A percentile compares a stretch with the other conserved stretches of the same genome.
These are phyloP conservation scores for Porites lutea DNA, from an alignment of 64 coral and sea anemone species.

Conservation along the genomic window DNA sequence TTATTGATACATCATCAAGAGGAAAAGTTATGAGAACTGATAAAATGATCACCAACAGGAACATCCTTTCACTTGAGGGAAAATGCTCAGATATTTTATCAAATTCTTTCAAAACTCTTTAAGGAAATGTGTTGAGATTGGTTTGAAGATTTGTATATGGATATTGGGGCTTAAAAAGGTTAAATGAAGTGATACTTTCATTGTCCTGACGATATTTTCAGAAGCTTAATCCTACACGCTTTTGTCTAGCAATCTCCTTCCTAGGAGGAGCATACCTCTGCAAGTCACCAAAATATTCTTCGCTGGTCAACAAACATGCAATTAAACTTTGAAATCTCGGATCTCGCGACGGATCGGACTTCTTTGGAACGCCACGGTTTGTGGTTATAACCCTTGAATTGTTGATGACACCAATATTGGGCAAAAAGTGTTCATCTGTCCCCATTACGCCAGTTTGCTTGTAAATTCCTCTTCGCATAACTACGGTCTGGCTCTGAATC, in stretches of 20 bases:
- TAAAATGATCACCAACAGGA: too few species aligned
- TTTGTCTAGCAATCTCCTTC: background rate
- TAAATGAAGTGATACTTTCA: background rate
- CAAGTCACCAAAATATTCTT: constrained; percentile 35
- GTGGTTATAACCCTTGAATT: background rate
- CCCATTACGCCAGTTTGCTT: constrained; percentile 5
- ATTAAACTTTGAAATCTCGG: constrained; percentile 58
- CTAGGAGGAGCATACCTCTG: constrained; percentile 60
- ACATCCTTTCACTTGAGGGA: too few species aligned
- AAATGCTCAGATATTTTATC: too few species aligned
- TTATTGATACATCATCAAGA: too few species aligned
- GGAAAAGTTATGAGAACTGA: too few species aligned
- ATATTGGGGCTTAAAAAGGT: background rate
- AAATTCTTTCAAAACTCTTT: too few species aligned
- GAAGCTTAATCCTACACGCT: background rate
- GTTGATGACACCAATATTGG: background rate
- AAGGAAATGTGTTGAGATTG: too few species aligned
- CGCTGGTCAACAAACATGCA: constrained; percentile 35
- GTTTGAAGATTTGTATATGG: background rate
- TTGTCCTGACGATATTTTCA: background rate
- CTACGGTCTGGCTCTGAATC: background rate
- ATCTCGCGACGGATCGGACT: constrained; percentile 25
- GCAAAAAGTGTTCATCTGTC: background rate
- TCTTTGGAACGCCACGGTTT: too few species aligned
- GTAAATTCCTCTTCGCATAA: background rate